Conservation (phyloP, 1,140 invertebrate genomes). For the Andrena cerasifolii region DNA sequence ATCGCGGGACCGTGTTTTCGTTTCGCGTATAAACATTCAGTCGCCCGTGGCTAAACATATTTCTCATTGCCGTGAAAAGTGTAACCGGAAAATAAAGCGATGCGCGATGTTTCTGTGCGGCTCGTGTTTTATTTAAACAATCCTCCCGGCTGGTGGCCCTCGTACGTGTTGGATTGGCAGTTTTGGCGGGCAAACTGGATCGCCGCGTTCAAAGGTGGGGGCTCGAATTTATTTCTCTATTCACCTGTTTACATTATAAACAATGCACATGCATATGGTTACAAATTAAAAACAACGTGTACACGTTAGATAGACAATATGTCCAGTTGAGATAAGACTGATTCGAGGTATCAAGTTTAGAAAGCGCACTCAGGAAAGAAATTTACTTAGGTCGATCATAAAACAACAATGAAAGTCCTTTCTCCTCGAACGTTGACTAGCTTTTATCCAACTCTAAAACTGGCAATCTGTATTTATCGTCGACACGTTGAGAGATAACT, state of each 20-base stretch:
- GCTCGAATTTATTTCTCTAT: not conserved
- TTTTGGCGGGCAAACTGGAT: not conserved
- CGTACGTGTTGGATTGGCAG: not conserved
- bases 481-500: not conserved
- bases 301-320: not conserved
- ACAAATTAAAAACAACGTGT: not conserved
- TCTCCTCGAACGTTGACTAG: not conserved
- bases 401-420: not conserved
- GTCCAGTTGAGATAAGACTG: not conserved
- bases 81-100: not conserved
- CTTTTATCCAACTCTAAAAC: not conserved
- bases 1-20: not conserved
- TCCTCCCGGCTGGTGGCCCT: too few species aligned
- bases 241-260: not conserved
- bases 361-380: not conserved
- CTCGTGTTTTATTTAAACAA: not conserved
- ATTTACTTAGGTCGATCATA: not conserved
- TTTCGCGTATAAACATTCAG: not conserved
- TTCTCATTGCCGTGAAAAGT: not conserved
- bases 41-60: not conserved
- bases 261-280: not conserved
- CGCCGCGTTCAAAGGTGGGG: not conserved
- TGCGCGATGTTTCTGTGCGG: not conserved
- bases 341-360: not conserved
- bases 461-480: not conserved